A percentile compares a stretch with the other conserved stretches of the same genome.
Conservation (phyloP, 2,888 invertebrate species). For the Andrena chrysosceles region DNA sequence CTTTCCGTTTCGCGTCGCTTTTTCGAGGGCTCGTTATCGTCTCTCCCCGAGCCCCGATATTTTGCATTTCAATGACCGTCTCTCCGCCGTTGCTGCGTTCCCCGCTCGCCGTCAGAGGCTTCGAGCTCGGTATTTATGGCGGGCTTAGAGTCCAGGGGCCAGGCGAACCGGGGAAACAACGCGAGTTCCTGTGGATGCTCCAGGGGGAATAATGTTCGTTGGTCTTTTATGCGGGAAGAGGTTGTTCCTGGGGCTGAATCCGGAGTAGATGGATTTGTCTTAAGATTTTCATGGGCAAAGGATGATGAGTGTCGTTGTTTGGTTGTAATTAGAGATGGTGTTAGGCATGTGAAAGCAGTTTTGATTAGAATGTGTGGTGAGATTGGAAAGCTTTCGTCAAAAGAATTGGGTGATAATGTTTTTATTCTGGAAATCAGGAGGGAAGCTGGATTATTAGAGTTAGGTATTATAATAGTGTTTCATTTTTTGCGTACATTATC, state of each 20-base stretch:
- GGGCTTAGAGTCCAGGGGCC: background rate
- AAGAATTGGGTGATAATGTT: too few relatives aligned
- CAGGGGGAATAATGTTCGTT: background rate
- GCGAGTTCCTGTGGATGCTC: background rate
- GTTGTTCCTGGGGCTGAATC: background rate
- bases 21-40: conserved; percentile 44
- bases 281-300: too few relatives aligned
- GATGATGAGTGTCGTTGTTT: too few relatives aligned
- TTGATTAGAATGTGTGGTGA: too few relatives aligned
- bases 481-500: too few relatives aligned
- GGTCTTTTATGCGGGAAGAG: background rate
- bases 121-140: conserved; percentile 26
- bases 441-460: too few relatives aligned
- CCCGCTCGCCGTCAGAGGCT: background rate
- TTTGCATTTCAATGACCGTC: conserved; percentile 53
- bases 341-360: too few relatives aligned
- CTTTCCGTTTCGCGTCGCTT: conserved; percentile 12
- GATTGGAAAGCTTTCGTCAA: too few relatives aligned
- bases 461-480: too few relatives aligned
- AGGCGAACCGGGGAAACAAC: background rate
- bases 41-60: conserved; percentile 31
- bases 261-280: background rate
- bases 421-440: too few relatives aligned
- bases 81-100: conserved; percentile 14
- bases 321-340: too few relatives aligned